Evolutionary conservation across 2,113 vertebrate genomes (phyloP), one percentile per base, ranked within the genome.

Genomic region (Cathartes aura): DNA sequence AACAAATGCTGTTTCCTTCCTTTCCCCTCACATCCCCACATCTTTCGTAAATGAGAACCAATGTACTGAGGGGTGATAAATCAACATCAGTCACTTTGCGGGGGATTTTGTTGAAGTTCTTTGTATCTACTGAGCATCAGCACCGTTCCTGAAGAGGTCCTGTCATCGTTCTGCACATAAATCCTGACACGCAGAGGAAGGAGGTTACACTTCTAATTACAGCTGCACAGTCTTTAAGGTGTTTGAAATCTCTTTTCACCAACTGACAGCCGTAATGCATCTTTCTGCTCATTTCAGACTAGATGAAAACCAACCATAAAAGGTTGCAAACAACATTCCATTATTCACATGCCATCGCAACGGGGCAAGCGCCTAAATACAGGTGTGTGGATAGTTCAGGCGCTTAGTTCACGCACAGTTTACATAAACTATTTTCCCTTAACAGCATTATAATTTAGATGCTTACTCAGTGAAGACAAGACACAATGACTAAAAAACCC

Each of bases 141-240:
- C 60, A 72, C 80, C 9, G 1, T 20, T 82, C 73, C 78, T 45
- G 45, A 68, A 48, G 63, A 89, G 82, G 62, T 26, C 32, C 85
- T 88, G 92, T 71, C 89, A 72, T 22, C 32, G 1, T n/a, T 81
- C 67, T 36, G 38, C 29, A 45, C 83, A 66, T 75, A 75, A 62
- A 95, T 63, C 70, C 92, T 82, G 63, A n/a, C 23, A 47, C 0
- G 6, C 24, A 76, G 53, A 80, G 53, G 90, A 94, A 45, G 52
- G 79, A 88, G 90, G 87, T 64, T 48, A 87, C 83, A 56, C 89
- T 91, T 91, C 78, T 86, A 88, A 94, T 93, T 88, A 97, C 60
- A 67, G 85, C 71, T 63, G 43, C 26, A 7, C 1, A 3, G 45
- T 66, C 67, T 53, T 30, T 29, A 73, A 43, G 89, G 78, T 96